Percentiles rank a stretch among this genome's conserved stretches.
phyloP scores from a whole-genome alignment of 2,888 invertebrate genomes.

The Saturnia japonica region DNA sequence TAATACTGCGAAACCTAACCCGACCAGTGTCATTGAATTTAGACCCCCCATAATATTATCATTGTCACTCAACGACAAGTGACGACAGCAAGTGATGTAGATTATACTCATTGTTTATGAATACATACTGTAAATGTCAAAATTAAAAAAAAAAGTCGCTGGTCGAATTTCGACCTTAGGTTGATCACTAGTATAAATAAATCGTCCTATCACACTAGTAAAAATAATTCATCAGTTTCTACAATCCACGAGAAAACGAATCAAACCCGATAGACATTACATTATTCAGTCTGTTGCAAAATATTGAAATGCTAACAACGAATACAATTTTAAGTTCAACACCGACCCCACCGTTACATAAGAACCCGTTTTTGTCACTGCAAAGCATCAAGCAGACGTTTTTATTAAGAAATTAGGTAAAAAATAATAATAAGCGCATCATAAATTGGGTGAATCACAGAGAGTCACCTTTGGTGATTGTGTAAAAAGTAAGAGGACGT shows the following conservation, averaged over 20 bases:
- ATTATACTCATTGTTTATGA: too few species aligned
- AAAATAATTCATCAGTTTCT: constrained; percentile 6
- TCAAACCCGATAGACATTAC: not conserved
- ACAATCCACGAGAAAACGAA: not conserved
- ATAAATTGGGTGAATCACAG: not conserved
- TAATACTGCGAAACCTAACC: too few species aligned
- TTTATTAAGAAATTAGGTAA: constrained; percentile 8
- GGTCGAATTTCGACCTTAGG: too few species aligned
- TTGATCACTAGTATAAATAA: too few species aligned
- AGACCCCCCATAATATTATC: too few species aligned
- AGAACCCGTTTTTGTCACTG: constrained; percentile 18
- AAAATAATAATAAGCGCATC: not conserved
- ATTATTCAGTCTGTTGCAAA: constrained; percentile 1
- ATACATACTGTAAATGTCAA: too few species aligned
- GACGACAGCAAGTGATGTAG: too few species aligned
- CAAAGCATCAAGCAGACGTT: not conserved
- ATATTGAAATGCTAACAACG: constrained; percentile 3
- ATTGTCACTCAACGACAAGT: too few species aligned
- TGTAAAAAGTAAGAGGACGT: not conserved
- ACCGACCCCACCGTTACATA: constrained; percentile 7
- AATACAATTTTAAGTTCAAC: not conserved
- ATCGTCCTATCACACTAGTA: too few species aligned
- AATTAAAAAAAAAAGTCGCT: too few species aligned
- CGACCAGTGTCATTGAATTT: too few species aligned
- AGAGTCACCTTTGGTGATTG: not conserved